These are phyloP conservation scores for Venustoraphidia nigricollis DNA, from an alignment of 2,888 invertebrate genomes.

Conservation along the genomic window DNA sequence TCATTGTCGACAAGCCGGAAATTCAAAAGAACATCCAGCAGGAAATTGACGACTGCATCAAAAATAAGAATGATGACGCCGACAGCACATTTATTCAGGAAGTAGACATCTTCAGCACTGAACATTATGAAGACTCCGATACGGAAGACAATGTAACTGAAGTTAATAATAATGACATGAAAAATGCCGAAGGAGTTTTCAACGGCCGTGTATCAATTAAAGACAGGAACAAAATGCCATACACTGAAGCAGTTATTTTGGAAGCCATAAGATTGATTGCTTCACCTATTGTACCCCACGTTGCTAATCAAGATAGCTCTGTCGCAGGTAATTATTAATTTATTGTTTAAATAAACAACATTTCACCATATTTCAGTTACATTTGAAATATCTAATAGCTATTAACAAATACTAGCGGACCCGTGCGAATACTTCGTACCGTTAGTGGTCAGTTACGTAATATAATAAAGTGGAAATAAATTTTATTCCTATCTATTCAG, in stretches of 20 bases:
- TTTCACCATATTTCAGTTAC: background rate
- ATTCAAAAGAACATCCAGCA: slow-evolving; percentile 36
- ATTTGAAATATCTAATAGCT: background rate
- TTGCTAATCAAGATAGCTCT: slow-evolving; percentile 42
- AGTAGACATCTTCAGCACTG: slow-evolving; percentile 1
- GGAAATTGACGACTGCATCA: slow-evolving; percentile 32
- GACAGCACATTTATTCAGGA: background rate
- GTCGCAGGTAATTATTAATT: slow-evolving; percentile 34
- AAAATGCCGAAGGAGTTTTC: background rate
- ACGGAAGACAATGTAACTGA: no score
- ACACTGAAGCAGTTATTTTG: slow-evolving; percentile 41
- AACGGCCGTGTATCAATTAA: slow-evolving; percentile 1
- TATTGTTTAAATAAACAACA: background rate
- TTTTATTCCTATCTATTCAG: no score
- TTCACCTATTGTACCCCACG: slow-evolving; percentile 53
- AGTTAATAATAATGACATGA: background rate
- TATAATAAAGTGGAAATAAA: no score
- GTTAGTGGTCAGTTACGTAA: no score
- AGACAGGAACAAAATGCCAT: slow-evolving; percentile 36
- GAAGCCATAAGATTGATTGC: slow-evolving; percentile 46
- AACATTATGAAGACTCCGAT: background rate
- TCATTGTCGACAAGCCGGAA: slow-evolving; percentile 33
- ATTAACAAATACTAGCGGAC: no score
- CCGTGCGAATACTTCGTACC: no score
- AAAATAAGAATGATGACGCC: slow-evolving; percentile 13